Conservation (phyloP, 2,113 vertebrate genomes). For the Psophia crepitans region DNA sequence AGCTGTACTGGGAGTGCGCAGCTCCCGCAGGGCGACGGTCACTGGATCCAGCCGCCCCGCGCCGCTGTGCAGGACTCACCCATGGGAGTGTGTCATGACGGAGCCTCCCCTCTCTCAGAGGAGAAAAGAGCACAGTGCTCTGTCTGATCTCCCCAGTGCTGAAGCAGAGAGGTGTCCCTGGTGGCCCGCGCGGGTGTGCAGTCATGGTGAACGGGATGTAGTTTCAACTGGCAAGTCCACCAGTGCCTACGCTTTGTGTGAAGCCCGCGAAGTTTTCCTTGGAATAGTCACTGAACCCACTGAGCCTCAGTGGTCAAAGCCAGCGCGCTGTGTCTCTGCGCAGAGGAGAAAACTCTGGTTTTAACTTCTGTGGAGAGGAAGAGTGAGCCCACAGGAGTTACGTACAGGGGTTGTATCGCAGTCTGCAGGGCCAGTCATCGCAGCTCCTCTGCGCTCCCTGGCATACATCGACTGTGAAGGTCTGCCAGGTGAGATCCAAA, state of each 20-base stretch:
- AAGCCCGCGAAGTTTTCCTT: too few species aligned
- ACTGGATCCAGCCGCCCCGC: fast-evolving
- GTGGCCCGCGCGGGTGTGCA: too few species aligned
- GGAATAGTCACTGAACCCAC: neutral
- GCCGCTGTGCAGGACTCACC: fast-evolving
- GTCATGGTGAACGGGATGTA: too few species aligned
- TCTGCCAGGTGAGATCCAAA: neutral
- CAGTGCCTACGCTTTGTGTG: too few species aligned
- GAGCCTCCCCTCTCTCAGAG: too few species aligned
- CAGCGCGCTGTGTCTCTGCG: fast-evolving
- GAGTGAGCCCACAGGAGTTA: neutral
- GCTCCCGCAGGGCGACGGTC: fast-evolving
- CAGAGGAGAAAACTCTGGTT: fast-evolving
- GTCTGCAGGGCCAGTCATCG: neutral
- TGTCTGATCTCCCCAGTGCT: too few species aligned
- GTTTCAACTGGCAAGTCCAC: too few species aligned
- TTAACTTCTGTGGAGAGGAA: fast-evolving
- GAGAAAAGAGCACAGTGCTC: too few species aligned
- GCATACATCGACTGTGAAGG: fast-evolving
- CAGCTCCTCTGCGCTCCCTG: neutral
- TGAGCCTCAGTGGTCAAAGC: too few species aligned
- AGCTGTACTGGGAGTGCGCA: fast-evolving
- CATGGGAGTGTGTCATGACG: too few species aligned
- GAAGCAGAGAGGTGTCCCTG: too few species aligned
- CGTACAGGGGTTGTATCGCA: neutral